Percentiles rank a stretch among this genome's conserved stretches.
These are phyloP conservation scores for Oreohelix idahoensis DNA, from an alignment of 1,140 invertebrate species.

Conservation along the genomic window DNA sequence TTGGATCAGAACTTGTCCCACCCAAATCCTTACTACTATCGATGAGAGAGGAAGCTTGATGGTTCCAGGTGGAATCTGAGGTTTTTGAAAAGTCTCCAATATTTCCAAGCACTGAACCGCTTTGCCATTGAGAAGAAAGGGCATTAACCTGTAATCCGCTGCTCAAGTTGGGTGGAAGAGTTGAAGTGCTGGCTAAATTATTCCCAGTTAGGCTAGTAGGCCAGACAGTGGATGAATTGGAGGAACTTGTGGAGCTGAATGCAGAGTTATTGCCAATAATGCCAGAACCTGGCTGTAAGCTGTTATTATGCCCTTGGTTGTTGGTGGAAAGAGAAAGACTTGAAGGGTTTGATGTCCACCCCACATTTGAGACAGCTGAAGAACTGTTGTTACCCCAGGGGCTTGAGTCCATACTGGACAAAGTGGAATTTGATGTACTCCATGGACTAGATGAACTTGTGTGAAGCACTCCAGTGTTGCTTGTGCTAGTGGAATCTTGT, in stretches of 20 bases:
- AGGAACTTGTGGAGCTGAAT: constrained; percentile 42
- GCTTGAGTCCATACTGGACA: constrained; percentile 72
- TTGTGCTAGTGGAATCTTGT: constrained; percentile 15
- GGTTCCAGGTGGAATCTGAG: constrained; percentile 42
- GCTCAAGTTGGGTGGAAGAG: constrained; percentile 35
- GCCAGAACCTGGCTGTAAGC: constrained; percentile 60
- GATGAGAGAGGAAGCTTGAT: constrained; percentile 30
- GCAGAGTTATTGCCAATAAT: constrained; percentile 38
- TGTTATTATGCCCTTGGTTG: constrained; percentile 63
- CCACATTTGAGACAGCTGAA: constrained; percentile 57
- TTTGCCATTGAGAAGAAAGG: constrained; percentile 57
- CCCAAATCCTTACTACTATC: constrained; percentile 51
- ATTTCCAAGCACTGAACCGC: constrained; percentile 38
- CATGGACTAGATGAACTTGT: constrained; percentile 68
- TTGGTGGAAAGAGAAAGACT: constrained; percentile 63
- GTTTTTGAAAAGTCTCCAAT: constrained; percentile 50
- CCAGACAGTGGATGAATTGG: constrained; percentile 27
- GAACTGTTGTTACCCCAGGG: constrained; percentile 61
- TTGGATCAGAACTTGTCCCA: constrained; percentile 51
- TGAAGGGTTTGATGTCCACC: constrained; percentile 47
- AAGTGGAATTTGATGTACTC: constrained; percentile 76
- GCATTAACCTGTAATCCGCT: constrained; percentile 23
- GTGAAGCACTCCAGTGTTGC: constrained; percentile 4
- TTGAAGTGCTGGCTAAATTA: constrained; percentile 1
- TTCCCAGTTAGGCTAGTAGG: constrained; percentile 30